Percentiles rank a stretch among this genome's conserved stretches.
These are phyloP conservation scores for Morpho deidamia DNA, from an alignment of 2,888 invertebrate genomes.

Conservation along the genomic window DNA sequence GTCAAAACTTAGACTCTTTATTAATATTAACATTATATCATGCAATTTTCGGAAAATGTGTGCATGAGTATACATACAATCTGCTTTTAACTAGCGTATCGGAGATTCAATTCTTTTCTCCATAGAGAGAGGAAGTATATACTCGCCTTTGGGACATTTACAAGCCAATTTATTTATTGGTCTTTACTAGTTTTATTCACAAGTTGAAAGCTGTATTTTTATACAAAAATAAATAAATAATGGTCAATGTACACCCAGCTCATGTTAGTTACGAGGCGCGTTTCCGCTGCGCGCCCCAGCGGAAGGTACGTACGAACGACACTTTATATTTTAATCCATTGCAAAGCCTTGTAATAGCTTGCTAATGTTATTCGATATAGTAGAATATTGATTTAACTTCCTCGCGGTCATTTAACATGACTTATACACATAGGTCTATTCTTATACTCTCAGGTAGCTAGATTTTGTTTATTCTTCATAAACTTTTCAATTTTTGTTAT, in stretches of 20 bases:
- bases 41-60: too few species aligned
- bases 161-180: too few species aligned
- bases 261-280: slow-evolving; percentile 58
- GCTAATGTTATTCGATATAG: slow-evolving; percentile 22
- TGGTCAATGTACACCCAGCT: slow-evolving; percentile 16
- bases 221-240: not conserved
- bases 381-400: slow-evolving; percentile 19
- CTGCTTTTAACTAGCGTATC: too few species aligned
- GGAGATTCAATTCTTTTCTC: too few species aligned
- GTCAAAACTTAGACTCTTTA: too few species aligned
- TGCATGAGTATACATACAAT: too few species aligned
- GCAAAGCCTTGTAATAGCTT: slow-evolving; percentile 26
- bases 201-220: not conserved
- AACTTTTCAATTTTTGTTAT: too few species aligned
- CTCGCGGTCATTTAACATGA: not conserved
- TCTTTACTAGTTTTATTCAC: not conserved
- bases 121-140: too few species aligned
- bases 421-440: not conserved
- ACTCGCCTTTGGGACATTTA: too few species aligned
- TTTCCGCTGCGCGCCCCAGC: slow-evolving; percentile 42
- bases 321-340: slow-evolving; percentile 31
- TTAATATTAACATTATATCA: too few species aligned
- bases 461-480: too few species aligned
- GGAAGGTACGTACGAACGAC: slow-evolving; percentile 47
- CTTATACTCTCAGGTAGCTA: not conserved